Percentiles rank a stretch among this genome's conserved stretches.
phyloP scores from a whole-genome alignment of 2,797 vertebrate genomes.

The Cirrhinus mrigala region DNA sequence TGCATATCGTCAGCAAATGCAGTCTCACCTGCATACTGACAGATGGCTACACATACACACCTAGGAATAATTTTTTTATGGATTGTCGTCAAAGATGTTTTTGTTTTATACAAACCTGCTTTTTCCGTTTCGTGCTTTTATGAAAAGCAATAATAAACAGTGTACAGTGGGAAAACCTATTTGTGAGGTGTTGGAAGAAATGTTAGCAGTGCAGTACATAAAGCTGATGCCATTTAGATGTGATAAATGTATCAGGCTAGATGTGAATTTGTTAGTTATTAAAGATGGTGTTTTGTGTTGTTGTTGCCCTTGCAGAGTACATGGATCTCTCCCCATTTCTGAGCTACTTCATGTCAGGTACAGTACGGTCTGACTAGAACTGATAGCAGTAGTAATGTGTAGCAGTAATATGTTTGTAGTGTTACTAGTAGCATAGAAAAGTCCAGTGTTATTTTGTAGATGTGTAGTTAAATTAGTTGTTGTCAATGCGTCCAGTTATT shows the following conservation, averaged over 20 bases:
- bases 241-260: constrained; percentile 2
- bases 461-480: neutral
- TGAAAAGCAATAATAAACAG: constrained; percentile 4
- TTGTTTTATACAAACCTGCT: neutral
- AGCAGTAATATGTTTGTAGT: constrained; percentile 4
- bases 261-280: neutral
- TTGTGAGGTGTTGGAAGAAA: constrained; percentile 9
- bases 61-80: neutral
- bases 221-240: neutral
- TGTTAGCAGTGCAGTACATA: neutral
- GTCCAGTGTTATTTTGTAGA: neutral
- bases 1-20: neutral
- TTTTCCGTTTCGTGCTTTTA: neutral
- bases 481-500: neutral
- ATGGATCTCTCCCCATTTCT: constrained; percentile 78
- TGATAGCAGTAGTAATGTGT: neutral
- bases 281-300: constrained; percentile 53
- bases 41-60: neutral
- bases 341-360: constrained; percentile 81
- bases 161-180: constrained; percentile 5
- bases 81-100: neutral
- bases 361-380: constrained; percentile 45
- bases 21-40: neutral
- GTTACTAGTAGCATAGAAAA: neutral
- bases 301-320: constrained; percentile 75